Conservation (phyloP, 2,797 vertebrate genomes). For the Limnodromus scolopaceus region DNA sequence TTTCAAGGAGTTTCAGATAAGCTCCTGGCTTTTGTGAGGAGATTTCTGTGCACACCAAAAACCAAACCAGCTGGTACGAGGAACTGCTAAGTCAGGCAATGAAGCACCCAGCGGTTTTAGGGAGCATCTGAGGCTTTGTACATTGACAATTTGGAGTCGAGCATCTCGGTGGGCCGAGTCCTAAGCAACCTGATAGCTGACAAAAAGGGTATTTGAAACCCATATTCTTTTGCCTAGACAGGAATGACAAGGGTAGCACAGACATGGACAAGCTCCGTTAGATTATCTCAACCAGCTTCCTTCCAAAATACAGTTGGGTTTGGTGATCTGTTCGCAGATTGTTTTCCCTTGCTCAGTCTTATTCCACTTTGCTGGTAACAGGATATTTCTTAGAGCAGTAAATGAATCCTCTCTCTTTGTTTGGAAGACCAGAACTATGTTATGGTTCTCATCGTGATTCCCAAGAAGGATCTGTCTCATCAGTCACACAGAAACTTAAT, state of each 20-base stretch:
- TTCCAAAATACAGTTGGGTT: background rate
- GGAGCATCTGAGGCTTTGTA: background rate
- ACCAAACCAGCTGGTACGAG: background rate
- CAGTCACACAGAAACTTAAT: background rate
- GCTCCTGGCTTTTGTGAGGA: background rate
- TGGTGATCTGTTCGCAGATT: background rate
- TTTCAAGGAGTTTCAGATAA: background rate
- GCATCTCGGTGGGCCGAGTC: background rate
- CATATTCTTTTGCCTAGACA: background rate
- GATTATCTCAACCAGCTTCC: background rate
- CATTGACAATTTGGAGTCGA: background rate
- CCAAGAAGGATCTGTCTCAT: background rate
- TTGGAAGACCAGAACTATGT: background rate
- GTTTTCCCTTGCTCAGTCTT: background rate
- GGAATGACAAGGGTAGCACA: background rate
- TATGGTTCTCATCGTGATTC: accelerated
- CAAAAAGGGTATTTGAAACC: background rate
- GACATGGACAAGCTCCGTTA: background rate
- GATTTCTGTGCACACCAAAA: background rate
- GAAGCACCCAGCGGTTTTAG: background rate
- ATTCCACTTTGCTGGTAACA: background rate
- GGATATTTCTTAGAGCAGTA: background rate
- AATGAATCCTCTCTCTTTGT: background rate
- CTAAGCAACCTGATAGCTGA: background rate
- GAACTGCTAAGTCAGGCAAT: background rate